These are phyloP conservation scores for Lithophane leautieri DNA, from an alignment of 2,888 invertebrate species.

Conservation along the genomic window DNA sequence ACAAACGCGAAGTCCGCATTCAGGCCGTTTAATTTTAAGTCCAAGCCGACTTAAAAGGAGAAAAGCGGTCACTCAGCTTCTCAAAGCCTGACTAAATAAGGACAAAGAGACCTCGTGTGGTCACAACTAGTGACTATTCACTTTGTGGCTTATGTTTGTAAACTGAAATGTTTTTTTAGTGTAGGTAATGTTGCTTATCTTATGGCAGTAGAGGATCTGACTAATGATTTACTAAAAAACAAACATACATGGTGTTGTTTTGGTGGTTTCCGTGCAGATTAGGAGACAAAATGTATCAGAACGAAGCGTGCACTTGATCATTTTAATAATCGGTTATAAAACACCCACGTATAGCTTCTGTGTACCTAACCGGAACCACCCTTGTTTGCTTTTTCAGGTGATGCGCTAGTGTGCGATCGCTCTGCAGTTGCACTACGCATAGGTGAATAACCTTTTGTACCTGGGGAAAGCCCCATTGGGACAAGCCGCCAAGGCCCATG, in stretches of 20 bases:
- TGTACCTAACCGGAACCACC: not conserved
- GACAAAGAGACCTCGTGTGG: constrained; percentile 37
- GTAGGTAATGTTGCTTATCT: not conserved
- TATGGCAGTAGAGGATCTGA: not conserved
- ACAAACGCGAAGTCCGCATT: not conserved
- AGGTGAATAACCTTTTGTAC: constrained; percentile 40
- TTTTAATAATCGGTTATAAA: not conserved
- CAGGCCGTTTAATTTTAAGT: constrained; percentile 24
- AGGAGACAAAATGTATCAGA: not conserved
- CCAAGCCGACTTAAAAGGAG: constrained; percentile 13
- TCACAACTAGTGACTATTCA: constrained; percentile 26
- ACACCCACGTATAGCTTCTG: not conserved
- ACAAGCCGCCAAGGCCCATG: too few relatives aligned
- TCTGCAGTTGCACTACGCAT: constrained; percentile 27
- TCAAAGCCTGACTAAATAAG: constrained; percentile 35
- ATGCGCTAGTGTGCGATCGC: not conserved
- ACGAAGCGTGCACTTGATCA: not conserved
- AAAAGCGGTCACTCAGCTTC: constrained; percentile 34
- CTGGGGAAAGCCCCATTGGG: constrained; percentile 3
- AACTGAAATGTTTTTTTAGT: constrained; percentile 31
- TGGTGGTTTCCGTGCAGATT: not conserved
- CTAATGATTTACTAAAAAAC: not conserved
- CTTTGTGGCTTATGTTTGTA: constrained; percentile 37
- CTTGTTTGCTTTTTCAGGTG: constrained; percentile 6
- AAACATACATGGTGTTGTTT: not conserved